Base-by-base conservation (phyloP, 1,140 invertebrate species). In the Nasonia longicornis region DNA sequence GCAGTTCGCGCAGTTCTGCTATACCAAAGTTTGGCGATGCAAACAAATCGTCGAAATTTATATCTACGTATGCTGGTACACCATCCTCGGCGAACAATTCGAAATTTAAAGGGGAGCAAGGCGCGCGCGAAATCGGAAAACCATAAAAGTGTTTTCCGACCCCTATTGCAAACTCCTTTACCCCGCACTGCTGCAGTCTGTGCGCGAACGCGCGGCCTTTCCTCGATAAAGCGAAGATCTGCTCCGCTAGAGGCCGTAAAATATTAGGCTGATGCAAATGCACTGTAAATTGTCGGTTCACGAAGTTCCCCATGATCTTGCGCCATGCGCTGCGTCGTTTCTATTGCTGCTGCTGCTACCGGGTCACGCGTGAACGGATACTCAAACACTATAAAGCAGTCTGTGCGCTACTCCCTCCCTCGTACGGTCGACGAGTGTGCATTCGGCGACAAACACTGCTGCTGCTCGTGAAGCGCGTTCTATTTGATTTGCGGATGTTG, bases 271-370 rank as follows among this genome's bases (percentile, higher is more conserved):
- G 26, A 31, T 74, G 78, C 38, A 66, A 80, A 74, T 74, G 38
- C 66, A 73, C 42, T 35, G 70, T 79, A 79, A 79, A 79, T 79
- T 79, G 31, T n/a, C 20, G 14, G 35, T 76, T 76, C 63, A 76
- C 66, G 76, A 78, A 8, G 16, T 42, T 63, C 69, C 26, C 16
- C 48, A 52, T 16, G 71, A 48, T 70, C 52, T 35, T 8, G 31
- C 10, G 67, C 66, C 2, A 52, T 38, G 8, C 77, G 11, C 14
- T 16, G 8, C 11, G 67, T 35, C 14, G 20, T 42, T 70, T 14
- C 58, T 79, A 38, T 42, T 48, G 2, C 52, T 58, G 20, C 20
- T n/a, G 31, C 31, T 35, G 31, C 31, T 35, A 35, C 31, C 31
- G 31, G 31, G 31, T 35, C 31, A 16, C 12, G 48, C 16, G 48